Conservation (phyloP, 2,888 invertebrate species). For the Deroplatys truncata region DNA sequence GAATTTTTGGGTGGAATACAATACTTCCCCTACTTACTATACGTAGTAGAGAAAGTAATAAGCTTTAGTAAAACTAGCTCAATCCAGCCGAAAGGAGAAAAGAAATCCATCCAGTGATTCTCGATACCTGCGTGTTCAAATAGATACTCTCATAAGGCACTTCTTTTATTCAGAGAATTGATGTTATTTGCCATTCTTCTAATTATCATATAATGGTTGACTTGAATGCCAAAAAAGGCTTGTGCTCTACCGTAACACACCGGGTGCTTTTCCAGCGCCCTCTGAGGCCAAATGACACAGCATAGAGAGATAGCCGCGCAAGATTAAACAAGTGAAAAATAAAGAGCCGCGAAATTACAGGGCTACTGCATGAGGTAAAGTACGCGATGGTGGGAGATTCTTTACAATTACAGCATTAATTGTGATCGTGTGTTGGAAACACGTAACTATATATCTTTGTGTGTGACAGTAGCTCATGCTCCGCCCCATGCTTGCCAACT, state of each 20-base stretch:
- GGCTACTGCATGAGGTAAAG: background rate
- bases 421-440: constrained; percentile 1
- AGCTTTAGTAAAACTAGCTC: too few species aligned
- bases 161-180: too few species aligned
- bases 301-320: background rate
- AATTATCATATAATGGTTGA: too few species aligned
- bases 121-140: too few species aligned
- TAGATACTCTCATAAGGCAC: too few species aligned
- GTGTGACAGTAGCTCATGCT: background rate
- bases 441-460: constrained; percentile 3
- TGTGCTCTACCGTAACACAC: background rate
- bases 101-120: too few species aligned
- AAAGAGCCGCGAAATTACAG: background rate
- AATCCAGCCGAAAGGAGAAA: too few species aligned
- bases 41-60: too few species aligned
- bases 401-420: constrained; percentile 4
- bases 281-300: background rate
- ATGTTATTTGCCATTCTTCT: too few species aligned
- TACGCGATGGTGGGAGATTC: background rate
- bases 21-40: too few species aligned
- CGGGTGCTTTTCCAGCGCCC: background rate
- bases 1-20: too few species aligned
- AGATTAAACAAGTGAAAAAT: background rate
- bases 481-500: background rate
- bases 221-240: background rate